Evolutionary conservation across 2,888 invertebrate species (phyloP).

Genomic region (Scaptomyza parva): DNA sequence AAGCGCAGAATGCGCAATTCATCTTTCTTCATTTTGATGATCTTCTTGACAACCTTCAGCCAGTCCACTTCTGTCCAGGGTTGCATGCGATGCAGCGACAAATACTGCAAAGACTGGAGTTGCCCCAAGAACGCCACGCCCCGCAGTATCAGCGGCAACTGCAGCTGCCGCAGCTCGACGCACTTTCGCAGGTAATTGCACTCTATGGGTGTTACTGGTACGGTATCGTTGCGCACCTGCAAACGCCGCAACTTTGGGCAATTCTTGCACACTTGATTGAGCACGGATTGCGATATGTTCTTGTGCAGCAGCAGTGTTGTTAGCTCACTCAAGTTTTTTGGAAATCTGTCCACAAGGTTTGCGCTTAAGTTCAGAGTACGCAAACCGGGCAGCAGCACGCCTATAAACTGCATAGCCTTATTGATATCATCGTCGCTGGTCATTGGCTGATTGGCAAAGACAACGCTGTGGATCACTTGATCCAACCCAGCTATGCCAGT

Average conservation of each 20-base stretch:
- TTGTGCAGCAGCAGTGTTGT: constrained; percentile 9
- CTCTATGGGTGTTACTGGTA: constrained; percentile 13
- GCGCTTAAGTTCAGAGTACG: constrained; percentile 13
- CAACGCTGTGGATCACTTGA: not conserved
- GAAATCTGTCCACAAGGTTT: constrained; percentile 6
- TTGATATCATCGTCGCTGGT: accelerated
- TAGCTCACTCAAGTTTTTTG: constrained; percentile 16
- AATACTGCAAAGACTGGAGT: constrained; percentile 21
- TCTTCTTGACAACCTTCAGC: constrained; percentile 30
- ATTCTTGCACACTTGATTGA: constrained; percentile 17
- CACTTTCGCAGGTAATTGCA: constrained; percentile 24
- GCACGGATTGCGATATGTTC: constrained; percentile 8
- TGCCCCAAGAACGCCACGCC: constrained; percentile 18
- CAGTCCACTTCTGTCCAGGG: constrained; percentile 47
- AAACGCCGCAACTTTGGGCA: constrained; percentile 27
- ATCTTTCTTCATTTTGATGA: constrained; percentile 41
- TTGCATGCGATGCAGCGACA: constrained; percentile 43
- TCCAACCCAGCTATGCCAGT: not conserved
- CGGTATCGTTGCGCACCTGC: constrained; percentile 10
- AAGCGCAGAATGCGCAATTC: constrained; percentile 30
- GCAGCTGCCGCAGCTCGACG: constrained; percentile 18
- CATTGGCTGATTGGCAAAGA: not conserved
- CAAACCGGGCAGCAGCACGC: constrained; percentile 16
- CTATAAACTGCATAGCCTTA: not conserved
- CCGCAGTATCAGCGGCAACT: constrained; percentile 43